Base-by-base conservation (phyloP, 2,113 vertebrate species). In the Noturus placidus region DNA sequence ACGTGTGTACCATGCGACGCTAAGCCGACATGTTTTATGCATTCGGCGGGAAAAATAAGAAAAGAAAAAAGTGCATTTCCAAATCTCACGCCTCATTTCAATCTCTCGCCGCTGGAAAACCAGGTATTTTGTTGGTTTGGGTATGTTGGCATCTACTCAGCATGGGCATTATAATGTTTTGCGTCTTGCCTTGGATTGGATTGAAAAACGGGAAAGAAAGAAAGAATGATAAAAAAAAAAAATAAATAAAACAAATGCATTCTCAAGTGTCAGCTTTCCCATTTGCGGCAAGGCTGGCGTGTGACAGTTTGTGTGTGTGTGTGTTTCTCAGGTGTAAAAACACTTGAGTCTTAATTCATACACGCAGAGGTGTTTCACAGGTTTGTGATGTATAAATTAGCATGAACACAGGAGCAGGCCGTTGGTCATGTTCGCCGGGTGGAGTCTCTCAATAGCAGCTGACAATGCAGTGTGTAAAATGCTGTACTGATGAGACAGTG, bases 81-180 rank as follows among this genome's bases (percentile, higher is more conserved):
- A 92, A 93, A 94, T 91, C 93, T 93, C 92, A 94, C 91, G 94
- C 92, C 94, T 95, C 94, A 94, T 95, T 95, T 94, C 92, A 93
- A 91, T 89, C 86, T 88, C 93, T 86, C 91, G 91, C 81, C 67
- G 89, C 91, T 93, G 92, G 92, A 87, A 93, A 93, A 87, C 87
- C 93, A 93, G 92, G 93, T 93, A 93, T 92, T 94, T 93, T 91
- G 93, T 92, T 89, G 91, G 90, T 91, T 46, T 88, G 91, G 91
- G 92, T 90, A 89, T 57, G 67, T 85, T 74, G 50, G 88, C 88
- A 87, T 86, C 85, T 86, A 89, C 57, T 54, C 77, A 52, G 86
- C 70, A 70, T 35, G n/a, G 79, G 19, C 20, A 83, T 67, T 77
- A 38, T 87, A 69, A 87, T 83, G 33, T 61, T 78, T 77, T 61